Evolutionary conservation across 2,113 vertebrate genomes (phyloP), one percentile per base, ranked within the genome.

Genomic region (Porphyrio hochstetteri): DNA sequence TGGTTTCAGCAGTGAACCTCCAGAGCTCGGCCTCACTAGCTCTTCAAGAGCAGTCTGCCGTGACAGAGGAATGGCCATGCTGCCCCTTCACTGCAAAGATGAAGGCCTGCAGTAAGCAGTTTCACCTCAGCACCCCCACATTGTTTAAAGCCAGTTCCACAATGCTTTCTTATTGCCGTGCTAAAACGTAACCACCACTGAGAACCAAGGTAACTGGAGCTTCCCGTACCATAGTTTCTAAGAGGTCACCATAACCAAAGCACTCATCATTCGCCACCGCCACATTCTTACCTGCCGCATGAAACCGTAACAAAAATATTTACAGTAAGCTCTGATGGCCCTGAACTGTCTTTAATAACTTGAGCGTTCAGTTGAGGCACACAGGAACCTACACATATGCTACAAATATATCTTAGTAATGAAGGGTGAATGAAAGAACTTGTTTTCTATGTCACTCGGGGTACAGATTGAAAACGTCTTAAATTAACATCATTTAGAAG

Each of bases 401-500:
- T 42, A 16, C 1, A 93, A 72, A 72, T 38, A 19, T 1, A 38
- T 40, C 64, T 79, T 50, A 28, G 36, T 74, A 89, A 69, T 18
- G 13, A 75, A 81, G 29, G 42, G 61, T 24, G 82, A 90, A 88
- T 16, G 27, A 92, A 93, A 83, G 55, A 72, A 78, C 65, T 94
- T 86, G 42, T 85, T 88, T 90, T 82, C 78, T 79, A 2, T 69
- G 44, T 90, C 88, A 96, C 50, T 86, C 0, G 2, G 40, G 63
- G 65, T 92, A 46, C 72, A 85, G 79, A 89, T 18, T 96, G 82
- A 85, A 96, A 87, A 79, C 65, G 65, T 82, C 88, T 82, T 44
- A 94, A 93, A 96, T 95, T 92, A 92, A 81, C 79, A 90, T 71
- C 4, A 79, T 88, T 95, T 92, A 82, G 76, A 88, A 88, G 63